Percentiles rank a stretch among this genome's conserved stretches.
Evolutionary conservation across 2,888 invertebrate genomes (phyloP).

Genomic region (Heteromurus nitidus): DNA sequence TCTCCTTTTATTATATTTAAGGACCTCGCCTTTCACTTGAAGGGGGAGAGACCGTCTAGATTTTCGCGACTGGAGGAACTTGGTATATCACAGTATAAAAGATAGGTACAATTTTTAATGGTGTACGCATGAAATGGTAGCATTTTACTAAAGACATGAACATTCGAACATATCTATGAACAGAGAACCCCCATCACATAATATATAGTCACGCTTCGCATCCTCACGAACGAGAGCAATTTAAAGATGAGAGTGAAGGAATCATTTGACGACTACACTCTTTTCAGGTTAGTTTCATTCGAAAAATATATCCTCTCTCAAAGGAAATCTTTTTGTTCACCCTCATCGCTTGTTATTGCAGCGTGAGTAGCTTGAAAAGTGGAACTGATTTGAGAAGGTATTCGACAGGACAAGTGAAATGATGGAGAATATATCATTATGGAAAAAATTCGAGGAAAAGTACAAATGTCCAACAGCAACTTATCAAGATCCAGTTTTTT

Average conservation of each 20-base stretch:
- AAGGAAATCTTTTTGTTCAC: background rate
- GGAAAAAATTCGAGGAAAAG: background rate
- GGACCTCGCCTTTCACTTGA: no score
- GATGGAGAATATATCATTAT: constrained; percentile 2
- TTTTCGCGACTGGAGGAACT: background rate
- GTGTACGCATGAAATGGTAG: background rate
- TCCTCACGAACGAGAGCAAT: no score
- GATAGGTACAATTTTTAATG: background rate
- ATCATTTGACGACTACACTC: no score
- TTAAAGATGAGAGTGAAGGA: background rate
- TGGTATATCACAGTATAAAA: background rate
- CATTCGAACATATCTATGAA: background rate
- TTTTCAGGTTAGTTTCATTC: no score
- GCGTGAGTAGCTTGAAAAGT: background rate
- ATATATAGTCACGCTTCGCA: no score
- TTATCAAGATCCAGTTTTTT: no score
- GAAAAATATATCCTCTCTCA: background rate
- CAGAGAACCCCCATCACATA: background rate
- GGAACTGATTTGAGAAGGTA: no score
- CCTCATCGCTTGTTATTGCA: background rate
- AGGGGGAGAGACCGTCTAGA: no score
- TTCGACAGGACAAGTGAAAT: no score
- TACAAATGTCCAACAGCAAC: no score
- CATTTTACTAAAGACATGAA: background rate
- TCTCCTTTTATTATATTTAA: no score